Conservation (phyloP, 2,888 invertebrate species). For the Caenorhabditis sp. region DNA sequence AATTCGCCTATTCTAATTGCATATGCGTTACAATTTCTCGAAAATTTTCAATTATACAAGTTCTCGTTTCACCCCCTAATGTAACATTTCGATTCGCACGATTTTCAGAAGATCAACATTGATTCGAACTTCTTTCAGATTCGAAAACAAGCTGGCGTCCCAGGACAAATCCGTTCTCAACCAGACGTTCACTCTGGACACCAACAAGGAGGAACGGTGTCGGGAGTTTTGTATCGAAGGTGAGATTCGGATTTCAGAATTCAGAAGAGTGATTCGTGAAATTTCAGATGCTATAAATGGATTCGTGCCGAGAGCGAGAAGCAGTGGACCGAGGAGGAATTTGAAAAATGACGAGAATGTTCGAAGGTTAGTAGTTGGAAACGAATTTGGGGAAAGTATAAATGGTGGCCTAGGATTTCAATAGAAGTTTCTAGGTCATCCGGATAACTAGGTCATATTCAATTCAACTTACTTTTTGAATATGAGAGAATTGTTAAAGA, state of each 20-base stretch:
- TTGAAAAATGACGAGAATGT: slow-evolving; percentile 53
- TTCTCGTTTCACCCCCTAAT: not conserved
- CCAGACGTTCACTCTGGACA: slow-evolving; percentile 69
- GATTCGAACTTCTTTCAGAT: slow-evolving; percentile 31
- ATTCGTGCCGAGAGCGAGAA: slow-evolving; percentile 69
- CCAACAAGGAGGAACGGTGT: slow-evolving; percentile 64
- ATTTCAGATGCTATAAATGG: slow-evolving; percentile 71
- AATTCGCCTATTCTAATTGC: slow-evolving; percentile 9
- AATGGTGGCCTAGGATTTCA: not conserved
- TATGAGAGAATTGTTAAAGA: no score
- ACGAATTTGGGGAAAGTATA: not conserved
- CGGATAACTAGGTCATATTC: no score
- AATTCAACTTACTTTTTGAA: no score
- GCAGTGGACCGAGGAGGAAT: slow-evolving; percentile 67
- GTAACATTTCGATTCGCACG: not conserved
- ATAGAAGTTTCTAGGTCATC: not conserved
- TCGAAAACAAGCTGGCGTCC: slow-evolving; percentile 69
- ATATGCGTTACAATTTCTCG: not conserved
- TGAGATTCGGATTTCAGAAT: slow-evolving; percentile 1
- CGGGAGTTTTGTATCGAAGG: slow-evolving; percentile 68
- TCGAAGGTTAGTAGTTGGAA: slow-evolving; percentile 32
- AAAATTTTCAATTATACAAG: not conserved
- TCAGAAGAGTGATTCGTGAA: not conserved
- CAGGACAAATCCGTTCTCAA: slow-evolving; percentile 71
- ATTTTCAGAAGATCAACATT: not conserved